Base-by-base conservation (phyloP, 2,797 vertebrate genomes). In the Cyclopterus lumpus region DNA sequence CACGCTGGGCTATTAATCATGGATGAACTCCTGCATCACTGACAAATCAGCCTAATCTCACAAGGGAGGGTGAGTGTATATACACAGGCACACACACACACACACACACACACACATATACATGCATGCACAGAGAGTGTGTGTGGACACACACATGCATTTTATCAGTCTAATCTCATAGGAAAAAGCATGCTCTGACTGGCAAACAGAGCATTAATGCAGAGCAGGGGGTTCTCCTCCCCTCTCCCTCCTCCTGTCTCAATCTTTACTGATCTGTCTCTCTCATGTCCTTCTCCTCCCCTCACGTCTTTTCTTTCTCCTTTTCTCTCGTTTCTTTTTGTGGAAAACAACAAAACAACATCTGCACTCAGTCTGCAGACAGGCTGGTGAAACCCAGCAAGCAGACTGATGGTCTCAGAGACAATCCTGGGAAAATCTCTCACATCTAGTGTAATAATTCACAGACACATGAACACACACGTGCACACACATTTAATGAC, bases 11-110 rank as follows among this genome's bases (percentile, higher is more conserved):
- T 94, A 94, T 95, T 95, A 95, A 95, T 95, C 94, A 95, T 94
- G 90, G 93, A 94, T 95, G 93, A 95, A 94, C 93, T 94, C 90
- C 92, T 92, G 93, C 92, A 93, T 94, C 93, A 94, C 92, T 93
- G 91, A 93, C 93, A 94, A 94, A 95, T 94, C 89, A 94, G 88
- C 80, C 89, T 93, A 90, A 94, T 94, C 94, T 94, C 93, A 86
- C 87, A 84, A 77, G 93, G 89, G 88, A 91, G 81, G 71, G 84
- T 81, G 69, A 75, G 83, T 70, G 82, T 66, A 78, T 75, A 65
- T 71, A 80, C 72, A 66, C 20, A 71, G 60, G 69, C 34, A 73
- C 32, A 70, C 20, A 71, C 57, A 69, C 36, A 73, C 84, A 86
- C 84, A 70, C n/a, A 71, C 57, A 69, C 34, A 73, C 28, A 74